A percentile compares a stretch with the other conserved stretches of the same genome.
phyloP scores from a whole-genome alignment of 2,113 vertebrate species.

The Gorsachius goisagi region DNA sequence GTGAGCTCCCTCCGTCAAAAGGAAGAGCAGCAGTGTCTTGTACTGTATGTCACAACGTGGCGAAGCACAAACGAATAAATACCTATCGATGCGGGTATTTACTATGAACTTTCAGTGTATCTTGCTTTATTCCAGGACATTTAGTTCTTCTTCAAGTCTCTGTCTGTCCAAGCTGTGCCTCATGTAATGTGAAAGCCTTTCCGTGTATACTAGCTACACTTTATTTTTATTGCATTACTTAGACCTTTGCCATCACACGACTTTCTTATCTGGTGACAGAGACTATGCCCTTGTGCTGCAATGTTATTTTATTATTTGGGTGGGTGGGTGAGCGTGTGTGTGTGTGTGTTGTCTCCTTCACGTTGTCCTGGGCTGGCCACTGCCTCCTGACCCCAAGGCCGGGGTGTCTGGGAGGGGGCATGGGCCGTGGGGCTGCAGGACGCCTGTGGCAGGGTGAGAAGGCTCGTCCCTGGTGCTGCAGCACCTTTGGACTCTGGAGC shows the following conservation, averaged over 20 bases:
- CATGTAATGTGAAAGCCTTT: conserved; percentile 70
- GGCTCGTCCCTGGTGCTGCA: not conserved
- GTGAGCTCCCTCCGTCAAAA: not conserved
- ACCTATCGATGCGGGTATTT: conserved; percentile 66
- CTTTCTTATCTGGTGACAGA: conserved; percentile 59
- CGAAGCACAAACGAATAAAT: conserved; percentile 68
- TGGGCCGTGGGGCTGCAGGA: not conserved
- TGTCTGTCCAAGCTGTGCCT: conserved; percentile 61
- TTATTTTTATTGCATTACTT: conserved; percentile 75
- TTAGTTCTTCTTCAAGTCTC: conserved; percentile 53
- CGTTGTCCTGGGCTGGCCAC: not conserved
- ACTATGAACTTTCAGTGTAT: conserved; percentile 65
- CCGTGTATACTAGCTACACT: conserved; percentile 60
- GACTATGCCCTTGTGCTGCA: conserved; percentile 69
- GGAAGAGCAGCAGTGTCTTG: conserved; percentile 34
- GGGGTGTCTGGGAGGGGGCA: not conserved
- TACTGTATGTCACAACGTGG: conserved; percentile 58
- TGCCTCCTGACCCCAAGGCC: not conserved
- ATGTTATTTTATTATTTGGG: conserved; percentile 62
- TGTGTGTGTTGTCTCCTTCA: not conserved
- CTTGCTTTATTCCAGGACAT: conserved; percentile 73
- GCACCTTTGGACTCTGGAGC: conserved; percentile 51
- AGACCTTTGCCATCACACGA: conserved; percentile 72
- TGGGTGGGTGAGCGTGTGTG: conserved; percentile 21
- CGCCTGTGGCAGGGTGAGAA: accelerated